Evolutionary conservation across 2,797 vertebrate genomes (phyloP), one percentile per base, ranked within the genome.

Genomic region (Bradypodion ventrale): DNA sequence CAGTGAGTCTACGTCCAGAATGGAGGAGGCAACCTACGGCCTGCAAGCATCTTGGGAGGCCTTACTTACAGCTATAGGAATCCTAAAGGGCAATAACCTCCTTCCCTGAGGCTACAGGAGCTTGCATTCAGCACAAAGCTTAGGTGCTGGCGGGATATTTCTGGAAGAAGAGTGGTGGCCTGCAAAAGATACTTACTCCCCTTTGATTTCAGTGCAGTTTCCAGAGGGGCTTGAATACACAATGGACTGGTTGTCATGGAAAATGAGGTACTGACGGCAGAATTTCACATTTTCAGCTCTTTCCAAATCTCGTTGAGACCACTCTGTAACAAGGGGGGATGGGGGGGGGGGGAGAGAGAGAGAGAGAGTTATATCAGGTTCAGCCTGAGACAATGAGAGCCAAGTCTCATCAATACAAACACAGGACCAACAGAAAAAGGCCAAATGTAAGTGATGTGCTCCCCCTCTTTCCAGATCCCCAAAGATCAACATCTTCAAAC

Each of bases 191-290:
- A 98, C 98, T 89, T 97, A 99, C 98, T 98, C 98, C 83, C 97
- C 97, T 92, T 96, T 97, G 85, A 98, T 97, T 89, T 99, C 98
- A 1, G 97, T 98, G 95, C 98, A 98, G 95, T 97, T 98, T 85
- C 99, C 98, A 0, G 97, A 97, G 0, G 98, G 96, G 44, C 97
- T 98, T 0, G 98, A 97, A 93, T 97, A 99, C 62, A 99, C 97
- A 60, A 99, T 94, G 0, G 97, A 97, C 80, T 96, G 94, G 73
- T 96, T 97, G 19, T 99, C 98, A 0, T 99, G 98, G 94, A 99
- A 99, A 68, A 99, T 95, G 9, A 99, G 97, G 94, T 99, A 99
- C 88, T 99, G 99, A 29, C 97, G 95, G 93, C 98, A 99, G 93
- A 98, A 99, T 92, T 97, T 98, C 85, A 99, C 94, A 35, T 91